phyloP scores from a whole-genome alignment of 2,888 invertebrate genomes.

The Pammene fasciana region DNA sequence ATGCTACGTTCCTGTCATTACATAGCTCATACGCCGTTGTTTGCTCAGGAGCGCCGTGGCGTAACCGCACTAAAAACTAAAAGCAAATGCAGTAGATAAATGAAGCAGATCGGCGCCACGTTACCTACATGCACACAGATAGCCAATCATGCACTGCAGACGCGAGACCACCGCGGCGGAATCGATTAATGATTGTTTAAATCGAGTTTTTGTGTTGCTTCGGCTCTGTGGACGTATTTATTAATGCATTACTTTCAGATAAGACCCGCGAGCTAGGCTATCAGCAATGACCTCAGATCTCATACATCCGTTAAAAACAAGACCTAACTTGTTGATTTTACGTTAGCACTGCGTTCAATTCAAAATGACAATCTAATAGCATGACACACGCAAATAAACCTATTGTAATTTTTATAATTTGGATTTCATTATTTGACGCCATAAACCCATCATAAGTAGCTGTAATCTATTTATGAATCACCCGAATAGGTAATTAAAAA shows the following conservation, averaged over 20 bases:
- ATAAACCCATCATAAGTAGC: no score
- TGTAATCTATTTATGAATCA: conserved; percentile 8
- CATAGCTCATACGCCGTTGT: conserved; percentile 18
- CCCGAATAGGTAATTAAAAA: conserved; percentile 12
- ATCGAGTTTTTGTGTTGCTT: conserved; percentile 8
- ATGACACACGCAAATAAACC: no score
- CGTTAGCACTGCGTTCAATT: no score
- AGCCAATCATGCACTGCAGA: conserved; percentile 44
- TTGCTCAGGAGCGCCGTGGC: conserved; percentile 65
- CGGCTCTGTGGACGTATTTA: background rate
- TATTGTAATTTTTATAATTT: no score
- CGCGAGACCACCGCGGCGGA: conserved; percentile 45
- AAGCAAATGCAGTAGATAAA: conserved; percentile 79
- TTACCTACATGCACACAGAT: conserved; percentile 38
- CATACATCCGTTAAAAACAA: background rate
- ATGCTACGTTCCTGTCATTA: conserved; percentile 11
- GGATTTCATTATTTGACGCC: no score
- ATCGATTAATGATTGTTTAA: conserved; percentile 18
- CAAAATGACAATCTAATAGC: no score
- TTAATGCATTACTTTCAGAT: background rate
- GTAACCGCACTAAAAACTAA: conserved; percentile 78
- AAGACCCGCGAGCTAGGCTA: background rate
- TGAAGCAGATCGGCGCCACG: conserved; percentile 61
- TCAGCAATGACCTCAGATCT: background rate
- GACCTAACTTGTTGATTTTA: background rate